These are phyloP conservation scores for Sphinx pinastri DNA, from an alignment of 2,888 invertebrate genomes.

Conservation along the genomic window DNA sequence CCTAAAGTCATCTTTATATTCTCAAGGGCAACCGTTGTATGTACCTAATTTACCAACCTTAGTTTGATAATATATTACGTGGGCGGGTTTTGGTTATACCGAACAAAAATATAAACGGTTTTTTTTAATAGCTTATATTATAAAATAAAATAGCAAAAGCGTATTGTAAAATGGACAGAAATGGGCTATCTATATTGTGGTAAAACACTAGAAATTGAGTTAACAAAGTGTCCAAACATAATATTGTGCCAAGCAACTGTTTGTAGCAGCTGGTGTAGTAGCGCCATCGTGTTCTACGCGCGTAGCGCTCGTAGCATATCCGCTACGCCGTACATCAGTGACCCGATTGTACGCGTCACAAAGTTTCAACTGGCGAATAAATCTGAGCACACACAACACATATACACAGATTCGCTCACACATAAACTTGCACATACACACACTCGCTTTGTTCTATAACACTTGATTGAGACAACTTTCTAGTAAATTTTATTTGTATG, in stretches of 20 bases:
- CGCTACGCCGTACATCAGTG: slow-evolving; percentile 20
- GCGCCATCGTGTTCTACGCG: slow-evolving; percentile 12
- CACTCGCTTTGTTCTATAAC: not conserved
- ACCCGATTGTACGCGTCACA: slow-evolving; percentile 14
- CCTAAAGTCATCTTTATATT: too few relatives aligned
- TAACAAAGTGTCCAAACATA: not conserved
- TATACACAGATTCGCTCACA: not conserved
- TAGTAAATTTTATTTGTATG: slow-evolving; percentile 6
- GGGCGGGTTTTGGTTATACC: too few relatives aligned
- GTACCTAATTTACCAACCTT: too few relatives aligned
- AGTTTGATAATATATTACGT: too few relatives aligned
- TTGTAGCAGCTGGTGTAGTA: slow-evolving; percentile 1
- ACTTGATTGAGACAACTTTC: slow-evolving; percentile 12
- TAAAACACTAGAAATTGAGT: not conserved
- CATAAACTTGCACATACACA: not conserved
- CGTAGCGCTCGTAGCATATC: slow-evolving; percentile 15
- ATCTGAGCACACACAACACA: slow-evolving; percentile 4
- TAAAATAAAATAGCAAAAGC: too few relatives aligned
- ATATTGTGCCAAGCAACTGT: not conserved
- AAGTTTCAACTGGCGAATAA: slow-evolving; percentile 12
- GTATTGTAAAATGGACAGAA: too few relatives aligned
- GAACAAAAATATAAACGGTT: too few relatives aligned
- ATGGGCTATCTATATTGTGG: too few relatives aligned
- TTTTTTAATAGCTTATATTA: too few relatives aligned
- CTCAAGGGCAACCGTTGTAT: too few relatives aligned